Percentiles rank a stretch among this genome's conserved stretches.
phyloP scores from a whole-genome alignment of 1,140 invertebrate genomes.

The Nilaparvata lugens region DNA sequence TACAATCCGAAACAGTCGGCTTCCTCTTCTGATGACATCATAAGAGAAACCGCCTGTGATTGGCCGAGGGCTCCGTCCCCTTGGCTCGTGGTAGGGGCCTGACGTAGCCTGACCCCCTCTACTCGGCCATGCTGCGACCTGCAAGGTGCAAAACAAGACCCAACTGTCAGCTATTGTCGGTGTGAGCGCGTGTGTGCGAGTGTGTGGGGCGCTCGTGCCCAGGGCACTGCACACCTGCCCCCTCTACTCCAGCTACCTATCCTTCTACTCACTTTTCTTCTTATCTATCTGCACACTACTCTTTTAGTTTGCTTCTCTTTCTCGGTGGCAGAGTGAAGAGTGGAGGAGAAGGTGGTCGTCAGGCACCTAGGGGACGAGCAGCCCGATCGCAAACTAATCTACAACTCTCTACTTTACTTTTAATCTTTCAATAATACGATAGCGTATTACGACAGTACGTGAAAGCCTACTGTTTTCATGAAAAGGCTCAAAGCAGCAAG shows the following conservation, averaged over 20 bases:
- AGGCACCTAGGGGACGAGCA: too few species aligned
- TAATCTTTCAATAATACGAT: too few species aligned
- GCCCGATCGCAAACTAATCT: too few species aligned
- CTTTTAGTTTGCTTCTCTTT: neutral
- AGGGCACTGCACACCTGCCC: constrained; percentile 17
- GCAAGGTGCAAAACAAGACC: constrained; percentile 27
- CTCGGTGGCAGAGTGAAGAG: too few species aligned
- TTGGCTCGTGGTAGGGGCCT: constrained; percentile 17
- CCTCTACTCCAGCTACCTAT: neutral
- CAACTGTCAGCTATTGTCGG: constrained; percentile 30
- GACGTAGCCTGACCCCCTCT: constrained; percentile 21
- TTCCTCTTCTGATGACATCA: constrained; percentile 93
- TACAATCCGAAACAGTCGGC: constrained; percentile 80
- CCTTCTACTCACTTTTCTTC: neutral
- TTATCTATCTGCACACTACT: neutral
- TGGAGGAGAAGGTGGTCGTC: too few species aligned
- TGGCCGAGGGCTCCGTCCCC: constrained; percentile 41
- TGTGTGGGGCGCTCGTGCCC: constrained; percentile 18
- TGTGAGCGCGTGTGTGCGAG: neutral
- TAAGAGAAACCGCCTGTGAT: constrained; percentile 59
- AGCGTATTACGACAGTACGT: too few species aligned
- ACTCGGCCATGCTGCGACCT: constrained; percentile 26
- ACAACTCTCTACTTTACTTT: too few species aligned
- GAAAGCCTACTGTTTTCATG: too few species aligned
- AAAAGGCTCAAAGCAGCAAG: too few species aligned